Evolutionary conservation across 2,797 vertebrate species (phyloP).

Genomic region (Semaprochilodus insignis): DNA sequence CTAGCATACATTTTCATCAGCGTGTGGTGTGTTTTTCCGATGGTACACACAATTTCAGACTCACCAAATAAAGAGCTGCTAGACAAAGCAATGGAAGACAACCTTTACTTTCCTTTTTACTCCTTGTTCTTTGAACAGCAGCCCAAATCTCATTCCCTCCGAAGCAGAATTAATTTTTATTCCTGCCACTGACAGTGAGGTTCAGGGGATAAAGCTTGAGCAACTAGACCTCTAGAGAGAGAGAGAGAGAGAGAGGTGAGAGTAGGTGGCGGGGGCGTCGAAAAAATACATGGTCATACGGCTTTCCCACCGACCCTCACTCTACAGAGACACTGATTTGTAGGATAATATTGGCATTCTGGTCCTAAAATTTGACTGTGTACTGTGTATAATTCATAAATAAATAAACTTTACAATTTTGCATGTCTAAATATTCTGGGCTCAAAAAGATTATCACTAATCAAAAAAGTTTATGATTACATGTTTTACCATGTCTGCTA

Average conservation of each 20-base stretch:
- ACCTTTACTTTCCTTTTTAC: background rate
- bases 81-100: background rate
- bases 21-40: background rate
- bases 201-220: constrained; percentile 15
- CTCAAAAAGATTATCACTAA: too few species aligned
- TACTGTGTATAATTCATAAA: background rate
- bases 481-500: too few species aligned
- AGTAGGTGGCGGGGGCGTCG: background rate
- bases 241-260: background rate
- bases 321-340: background rate
- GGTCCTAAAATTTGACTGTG: background rate
- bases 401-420: too few species aligned
- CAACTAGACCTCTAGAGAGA: background rate
- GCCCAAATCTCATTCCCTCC: background rate
- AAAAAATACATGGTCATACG: background rate
- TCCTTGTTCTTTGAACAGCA: background rate
- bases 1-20: too few species aligned
- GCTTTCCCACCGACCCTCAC: background rate
- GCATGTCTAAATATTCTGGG: too few species aligned
- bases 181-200: constrained; percentile 30
- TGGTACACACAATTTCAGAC: background rate
- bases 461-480: too few species aligned
- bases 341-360: background rate
- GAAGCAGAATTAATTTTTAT: constrained; percentile 24
- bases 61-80: background rate